These are phyloP conservation scores for Spheniscus humboldti DNA, from an alignment of 2,797 vertebrate genomes.

Conservation along the genomic window DNA sequence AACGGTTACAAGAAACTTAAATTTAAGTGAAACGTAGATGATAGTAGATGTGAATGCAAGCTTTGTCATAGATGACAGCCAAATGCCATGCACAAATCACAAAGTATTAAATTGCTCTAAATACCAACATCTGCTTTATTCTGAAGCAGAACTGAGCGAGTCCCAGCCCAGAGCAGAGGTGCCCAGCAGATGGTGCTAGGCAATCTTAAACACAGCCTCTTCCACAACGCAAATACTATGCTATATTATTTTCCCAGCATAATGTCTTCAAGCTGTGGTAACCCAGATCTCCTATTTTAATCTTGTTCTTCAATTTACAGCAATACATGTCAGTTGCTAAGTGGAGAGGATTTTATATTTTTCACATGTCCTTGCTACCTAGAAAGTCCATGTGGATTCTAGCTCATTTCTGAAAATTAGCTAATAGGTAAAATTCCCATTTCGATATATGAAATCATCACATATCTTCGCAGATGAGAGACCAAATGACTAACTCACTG, in stretches of 20 bases:
- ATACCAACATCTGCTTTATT: background rate
- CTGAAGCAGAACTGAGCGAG: background rate
- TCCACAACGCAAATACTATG: background rate
- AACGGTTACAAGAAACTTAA: background rate
- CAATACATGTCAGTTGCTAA: background rate
- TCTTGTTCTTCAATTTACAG: background rate
- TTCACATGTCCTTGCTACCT: background rate
- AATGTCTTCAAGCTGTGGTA: background rate
- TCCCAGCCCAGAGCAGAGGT: background rate
- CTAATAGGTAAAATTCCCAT: background rate
- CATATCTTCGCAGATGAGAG: background rate
- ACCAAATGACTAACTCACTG: background rate
- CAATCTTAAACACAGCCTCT: background rate
- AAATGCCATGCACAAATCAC: no score
- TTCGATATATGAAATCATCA: background rate
- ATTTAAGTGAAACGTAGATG: background rate
- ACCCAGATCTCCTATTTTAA: background rate
- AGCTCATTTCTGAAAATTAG: background rate
- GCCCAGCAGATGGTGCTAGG: constrained; percentile 49
- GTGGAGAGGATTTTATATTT: background rate
- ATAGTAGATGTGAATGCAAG: background rate
- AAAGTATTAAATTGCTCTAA: background rate
- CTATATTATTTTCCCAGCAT: background rate
- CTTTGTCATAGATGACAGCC: background rate
- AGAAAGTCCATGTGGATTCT: background rate